These are phyloP conservation scores for Pachydiplax longipennis DNA, from an alignment of 2,888 invertebrate species.

Conservation along the genomic window DNA sequence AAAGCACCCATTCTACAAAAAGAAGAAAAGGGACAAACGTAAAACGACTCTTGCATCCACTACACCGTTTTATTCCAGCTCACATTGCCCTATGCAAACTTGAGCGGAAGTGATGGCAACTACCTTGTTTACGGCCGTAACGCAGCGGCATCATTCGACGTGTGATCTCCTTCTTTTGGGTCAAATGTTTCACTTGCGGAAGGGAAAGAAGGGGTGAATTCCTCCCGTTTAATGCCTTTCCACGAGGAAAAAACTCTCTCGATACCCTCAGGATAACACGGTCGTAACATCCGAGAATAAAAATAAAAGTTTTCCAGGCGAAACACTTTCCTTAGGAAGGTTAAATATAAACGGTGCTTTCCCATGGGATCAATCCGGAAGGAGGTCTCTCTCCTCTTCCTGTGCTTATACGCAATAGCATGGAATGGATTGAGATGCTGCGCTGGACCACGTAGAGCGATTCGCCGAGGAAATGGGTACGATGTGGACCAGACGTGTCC, in stretches of 20 bases:
- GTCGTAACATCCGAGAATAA: not conserved
- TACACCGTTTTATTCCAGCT: not conserved
- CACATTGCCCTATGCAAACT: not conserved
- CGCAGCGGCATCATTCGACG: not conserved
- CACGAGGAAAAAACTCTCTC: not conserved
- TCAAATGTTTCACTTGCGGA: not conserved
- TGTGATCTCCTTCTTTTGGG: not conserved
- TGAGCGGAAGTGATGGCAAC: not conserved
- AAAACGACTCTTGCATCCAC: no score
- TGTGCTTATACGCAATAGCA: not conserved
- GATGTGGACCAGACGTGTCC: no score
- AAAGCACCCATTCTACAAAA: no score
- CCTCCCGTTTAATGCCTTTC: not conserved
- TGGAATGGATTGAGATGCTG: not conserved
- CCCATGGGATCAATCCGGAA: not conserved
- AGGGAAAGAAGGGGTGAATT: not conserved
- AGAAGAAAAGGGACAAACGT: no score
- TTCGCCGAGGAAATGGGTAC: not conserved
- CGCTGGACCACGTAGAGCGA: not conserved
- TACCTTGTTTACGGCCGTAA: not conserved
- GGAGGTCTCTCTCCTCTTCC: not conserved
- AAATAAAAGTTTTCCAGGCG: not conserved
- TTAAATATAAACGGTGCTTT: not conserved
- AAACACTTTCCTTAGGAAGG: not conserved
- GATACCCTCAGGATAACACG: not conserved